These are phyloP conservation scores for Tychaedon coryphoeus DNA, from an alignment of 2,113 vertebrate genomes.

Conservation along the genomic window DNA sequence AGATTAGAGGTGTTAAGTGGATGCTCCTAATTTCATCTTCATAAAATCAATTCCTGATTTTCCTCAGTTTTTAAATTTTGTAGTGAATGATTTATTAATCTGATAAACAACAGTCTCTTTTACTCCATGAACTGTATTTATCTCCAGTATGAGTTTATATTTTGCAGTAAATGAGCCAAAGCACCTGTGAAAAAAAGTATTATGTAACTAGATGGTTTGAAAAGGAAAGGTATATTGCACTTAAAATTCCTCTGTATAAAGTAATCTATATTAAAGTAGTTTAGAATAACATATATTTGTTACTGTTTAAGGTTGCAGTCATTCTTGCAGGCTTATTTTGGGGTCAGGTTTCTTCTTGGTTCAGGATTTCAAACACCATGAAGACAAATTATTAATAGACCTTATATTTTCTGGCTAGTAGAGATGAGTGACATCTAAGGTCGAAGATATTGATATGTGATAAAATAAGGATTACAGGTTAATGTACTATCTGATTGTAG, in stretches of 20 bases:
- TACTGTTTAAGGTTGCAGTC: neutral
- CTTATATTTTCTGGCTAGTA: neutral
- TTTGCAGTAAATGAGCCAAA: neutral
- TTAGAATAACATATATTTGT: neutral
- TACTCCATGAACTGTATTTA: neutral
- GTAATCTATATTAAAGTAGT: neutral
- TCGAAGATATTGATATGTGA: neutral
- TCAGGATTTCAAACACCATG: neutral
- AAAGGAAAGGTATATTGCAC: neutral
- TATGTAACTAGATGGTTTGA: neutral
- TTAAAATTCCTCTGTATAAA: neutral
- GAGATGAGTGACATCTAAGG: neutral
- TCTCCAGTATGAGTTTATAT: neutral
- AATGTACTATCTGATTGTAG: neutral
- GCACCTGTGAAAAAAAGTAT: neutral
- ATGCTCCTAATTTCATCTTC: neutral
- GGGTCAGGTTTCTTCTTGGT: neutral
- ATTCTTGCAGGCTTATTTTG: neutral
- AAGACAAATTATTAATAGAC: neutral
- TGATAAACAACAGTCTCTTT: neutral
- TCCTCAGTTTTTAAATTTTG: neutral
- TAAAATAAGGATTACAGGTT: neutral
- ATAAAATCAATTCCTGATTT: neutral
- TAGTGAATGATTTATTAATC: neutral
- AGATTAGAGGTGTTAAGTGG: neutral